phyloP scores from a whole-genome alignment of 2,888 invertebrate species.

The Daptonema setosum region DNA sequence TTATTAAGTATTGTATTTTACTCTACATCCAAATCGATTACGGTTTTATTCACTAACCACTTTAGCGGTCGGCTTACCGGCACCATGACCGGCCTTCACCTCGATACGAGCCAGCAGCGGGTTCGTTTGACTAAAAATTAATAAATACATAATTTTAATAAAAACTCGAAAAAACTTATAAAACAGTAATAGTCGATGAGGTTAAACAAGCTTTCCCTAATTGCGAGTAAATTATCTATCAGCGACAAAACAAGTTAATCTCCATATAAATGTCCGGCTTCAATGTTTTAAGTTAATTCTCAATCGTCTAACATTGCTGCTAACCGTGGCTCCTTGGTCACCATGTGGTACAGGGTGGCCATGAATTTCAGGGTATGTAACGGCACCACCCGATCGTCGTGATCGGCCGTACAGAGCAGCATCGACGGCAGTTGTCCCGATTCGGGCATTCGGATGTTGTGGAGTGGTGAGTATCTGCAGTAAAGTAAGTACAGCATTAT shows the following conservation, averaged over 20 bases:
- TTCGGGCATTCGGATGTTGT: constrained; percentile 53
- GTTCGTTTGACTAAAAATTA: constrained; percentile 39
- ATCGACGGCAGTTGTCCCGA: constrained; percentile 61
- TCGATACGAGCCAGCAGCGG: constrained; percentile 73
- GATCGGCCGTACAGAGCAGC: constrained; percentile 80
- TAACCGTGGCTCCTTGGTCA: background rate
- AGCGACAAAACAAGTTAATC: no score
- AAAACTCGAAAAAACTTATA: no score
- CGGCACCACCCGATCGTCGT: constrained; percentile 93
- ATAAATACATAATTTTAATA: no score
- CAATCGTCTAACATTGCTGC: no score
- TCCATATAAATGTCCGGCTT: no score
- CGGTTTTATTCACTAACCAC: no score
- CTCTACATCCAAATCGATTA: no score
- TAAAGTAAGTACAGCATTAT: background rate
- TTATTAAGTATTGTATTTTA: no score
- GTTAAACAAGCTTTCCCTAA: no score
- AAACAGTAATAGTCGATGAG: no score
- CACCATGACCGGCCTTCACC: constrained; percentile 85
- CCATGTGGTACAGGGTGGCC: constrained; percentile 59
- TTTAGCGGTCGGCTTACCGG: constrained; percentile 85
- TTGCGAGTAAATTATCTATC: background rate
- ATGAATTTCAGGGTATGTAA: constrained; percentile 84
- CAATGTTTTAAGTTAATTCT: no score
- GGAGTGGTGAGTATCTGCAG: constrained; percentile 58